Percentiles rank a stretch among this genome's conserved stretches.
Evolutionary conservation across 2,797 vertebrate genomes (phyloP).

Genomic region (Percopsis omiscomaycus): DNA sequence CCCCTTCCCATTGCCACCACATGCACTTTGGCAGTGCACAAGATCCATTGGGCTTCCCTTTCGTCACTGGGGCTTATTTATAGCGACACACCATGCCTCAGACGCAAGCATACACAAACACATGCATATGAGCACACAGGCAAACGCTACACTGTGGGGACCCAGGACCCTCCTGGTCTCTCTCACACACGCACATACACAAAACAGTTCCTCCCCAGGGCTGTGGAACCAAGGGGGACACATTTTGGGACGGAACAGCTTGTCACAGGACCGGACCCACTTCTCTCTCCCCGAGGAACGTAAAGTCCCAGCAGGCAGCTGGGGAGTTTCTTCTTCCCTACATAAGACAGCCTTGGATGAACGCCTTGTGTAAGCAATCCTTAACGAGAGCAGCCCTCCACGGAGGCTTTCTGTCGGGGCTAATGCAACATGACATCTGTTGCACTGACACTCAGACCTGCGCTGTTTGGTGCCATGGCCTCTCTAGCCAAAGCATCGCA

Average conservation of each 20-base stretch:
- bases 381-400: constrained; percentile 64
- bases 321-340: constrained; percentile 23
- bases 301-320: constrained; percentile 50
- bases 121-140: constrained; percentile 29
- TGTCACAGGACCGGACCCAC: constrained; percentile 46
- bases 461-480: constrained; percentile 57
- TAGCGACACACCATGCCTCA: constrained; percentile 1
- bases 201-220: constrained; percentile 17
- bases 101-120: constrained; percentile 18
- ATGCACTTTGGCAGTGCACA: no score
- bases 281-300: constrained; percentile 53
- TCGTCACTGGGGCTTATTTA: constrained; percentile 17
- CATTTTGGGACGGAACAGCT: constrained; percentile 48
- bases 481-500: constrained; percentile 20
- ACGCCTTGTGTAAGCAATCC: constrained; percentile 59
- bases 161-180: constrained; percentile 25
- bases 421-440: constrained; percentile 71
- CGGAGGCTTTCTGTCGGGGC: constrained; percentile 40
- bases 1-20: neutral
- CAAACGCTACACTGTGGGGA: constrained; percentile 15
- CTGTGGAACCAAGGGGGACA: constrained; percentile 34
- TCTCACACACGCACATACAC: neutral
- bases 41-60: neutral
- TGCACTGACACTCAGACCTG: constrained; percentile 60
- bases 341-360: constrained; percentile 51